Conservation (phyloP, 2,888 invertebrate genomes). For the Acrobasis consociella region DNA sequence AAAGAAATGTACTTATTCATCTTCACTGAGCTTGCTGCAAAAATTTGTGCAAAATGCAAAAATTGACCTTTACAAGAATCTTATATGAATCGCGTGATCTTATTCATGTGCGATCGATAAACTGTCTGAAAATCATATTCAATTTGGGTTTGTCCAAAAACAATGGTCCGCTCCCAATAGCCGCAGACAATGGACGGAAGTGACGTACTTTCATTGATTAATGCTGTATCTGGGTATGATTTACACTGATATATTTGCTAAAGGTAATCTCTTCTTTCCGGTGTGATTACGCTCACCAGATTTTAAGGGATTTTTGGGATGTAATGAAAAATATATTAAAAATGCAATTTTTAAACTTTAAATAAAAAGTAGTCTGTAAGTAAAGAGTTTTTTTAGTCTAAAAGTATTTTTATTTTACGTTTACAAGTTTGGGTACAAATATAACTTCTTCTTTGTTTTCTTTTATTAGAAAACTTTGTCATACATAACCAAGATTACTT, state of each 20-base stretch:
- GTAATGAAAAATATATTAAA: background rate
- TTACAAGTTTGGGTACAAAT: too few species aligned
- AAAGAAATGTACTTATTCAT: too few species aligned
- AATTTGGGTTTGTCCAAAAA: slow-evolving; percentile 45
- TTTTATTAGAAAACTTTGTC: too few species aligned
- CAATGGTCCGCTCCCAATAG: slow-evolving; percentile 48
- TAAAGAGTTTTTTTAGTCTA: too few species aligned
- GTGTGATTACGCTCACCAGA: slow-evolving; percentile 24
- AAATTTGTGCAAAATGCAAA: too few species aligned
- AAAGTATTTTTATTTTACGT: too few species aligned
- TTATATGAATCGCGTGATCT: background rate
- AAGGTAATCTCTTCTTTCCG: slow-evolving; percentile 57
- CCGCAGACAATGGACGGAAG: slow-evolving; percentile 69
- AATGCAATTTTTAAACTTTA: background rate
- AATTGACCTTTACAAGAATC: too few species aligned
- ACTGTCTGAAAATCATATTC: slow-evolving; percentile 37
- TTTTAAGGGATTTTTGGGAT: background rate
- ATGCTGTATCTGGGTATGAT: slow-evolving; percentile 57
- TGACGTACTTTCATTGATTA: slow-evolving; percentile 64
- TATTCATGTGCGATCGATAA: slow-evolving; percentile 21
- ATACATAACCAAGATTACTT: too few species aligned
- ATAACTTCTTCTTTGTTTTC: too few species aligned
- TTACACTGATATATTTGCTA: slow-evolving; percentile 52
- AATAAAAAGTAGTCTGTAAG: too few species aligned
- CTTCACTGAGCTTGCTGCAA: too few species aligned